Percentiles rank a stretch among this genome's conserved stretches.
Conservation (phyloP, 2,797 vertebrate species). For the Malurus leucopterus region DNA sequence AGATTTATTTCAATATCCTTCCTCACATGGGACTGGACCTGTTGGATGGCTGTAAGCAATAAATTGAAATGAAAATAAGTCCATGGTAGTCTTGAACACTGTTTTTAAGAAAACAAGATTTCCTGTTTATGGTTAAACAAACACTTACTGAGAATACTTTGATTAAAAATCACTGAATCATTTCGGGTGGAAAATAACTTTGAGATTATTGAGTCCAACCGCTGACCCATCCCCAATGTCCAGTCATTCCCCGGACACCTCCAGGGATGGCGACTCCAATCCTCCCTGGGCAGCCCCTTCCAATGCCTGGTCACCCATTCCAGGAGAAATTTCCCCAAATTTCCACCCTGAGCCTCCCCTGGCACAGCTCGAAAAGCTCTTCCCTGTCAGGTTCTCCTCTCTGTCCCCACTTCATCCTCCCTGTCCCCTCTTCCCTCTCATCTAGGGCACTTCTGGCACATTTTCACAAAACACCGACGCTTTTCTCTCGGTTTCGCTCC, state of each 20-base stretch:
- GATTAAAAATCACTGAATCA: accelerated
- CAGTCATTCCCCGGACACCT: background rate
- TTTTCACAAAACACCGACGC: accelerated
- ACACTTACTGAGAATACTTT: background rate
- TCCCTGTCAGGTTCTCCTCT: no score
- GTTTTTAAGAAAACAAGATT: background rate
- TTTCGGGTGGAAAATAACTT: background rate
- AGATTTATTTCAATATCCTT: background rate
- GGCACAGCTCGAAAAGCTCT: background rate
- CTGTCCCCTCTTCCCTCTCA: background rate
- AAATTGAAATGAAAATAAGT: background rate
- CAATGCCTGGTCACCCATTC: background rate
- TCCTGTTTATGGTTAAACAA: background rate
- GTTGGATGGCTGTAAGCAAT: accelerated
- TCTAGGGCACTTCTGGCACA: background rate
- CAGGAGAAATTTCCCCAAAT: background rate
- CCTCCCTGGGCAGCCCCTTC: background rate
- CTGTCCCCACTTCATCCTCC: no score
- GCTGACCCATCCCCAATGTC: no score
- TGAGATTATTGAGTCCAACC: background rate
- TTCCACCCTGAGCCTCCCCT: background rate
- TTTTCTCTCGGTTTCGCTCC: accelerated
- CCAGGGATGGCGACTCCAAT: background rate
- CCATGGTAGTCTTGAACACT: accelerated
- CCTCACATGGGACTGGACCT: accelerated